These are phyloP conservation scores for Anagrus nilaparvatae DNA, from an alignment of 1,140 invertebrate species.

Conservation along the genomic window DNA sequence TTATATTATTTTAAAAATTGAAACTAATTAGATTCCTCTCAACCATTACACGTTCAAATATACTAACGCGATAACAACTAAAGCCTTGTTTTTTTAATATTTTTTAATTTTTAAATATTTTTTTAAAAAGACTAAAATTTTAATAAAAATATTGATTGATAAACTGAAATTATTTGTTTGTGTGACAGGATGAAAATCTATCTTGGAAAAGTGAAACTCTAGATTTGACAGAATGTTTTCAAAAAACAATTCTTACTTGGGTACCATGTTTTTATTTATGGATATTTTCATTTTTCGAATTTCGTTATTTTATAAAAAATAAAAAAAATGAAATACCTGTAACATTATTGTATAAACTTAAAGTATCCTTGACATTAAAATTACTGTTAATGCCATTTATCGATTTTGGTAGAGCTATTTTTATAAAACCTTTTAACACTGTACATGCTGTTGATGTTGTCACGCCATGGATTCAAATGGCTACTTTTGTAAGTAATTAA, in stretches of 20 bases:
- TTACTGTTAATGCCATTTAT: conserved; percentile 53
- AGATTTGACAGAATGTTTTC: conserved; percentile 78
- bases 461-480: conserved; percentile 61
- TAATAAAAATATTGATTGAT: too few relatives aligned
- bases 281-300: conserved; percentile 63
- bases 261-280: conserved; percentile 77
- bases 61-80: too few relatives aligned
- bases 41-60: too few relatives aligned
- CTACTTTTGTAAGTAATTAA: too few relatives aligned
- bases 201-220: conserved; percentile 75
- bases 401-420: conserved; percentile 52
- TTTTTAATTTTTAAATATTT: too few relatives aligned
- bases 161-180: too few relatives aligned
- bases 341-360: conserved; percentile 66
- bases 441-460: conserved; percentile 59
- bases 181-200: conserved; percentile 61
- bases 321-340: conserved; percentile 70
- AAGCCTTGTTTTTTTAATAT: too few relatives aligned
- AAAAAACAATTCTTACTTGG: conserved; percentile 80
- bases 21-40: too few relatives aligned
- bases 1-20: too few relatives aligned
- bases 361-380: conserved; percentile 58
- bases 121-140: too few relatives aligned
- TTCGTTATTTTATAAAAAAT: conserved; percentile 66
- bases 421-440: conserved; percentile 36